Conservation (phyloP, 2,113 vertebrate species). For the Amblyopsis rosae region DNA sequence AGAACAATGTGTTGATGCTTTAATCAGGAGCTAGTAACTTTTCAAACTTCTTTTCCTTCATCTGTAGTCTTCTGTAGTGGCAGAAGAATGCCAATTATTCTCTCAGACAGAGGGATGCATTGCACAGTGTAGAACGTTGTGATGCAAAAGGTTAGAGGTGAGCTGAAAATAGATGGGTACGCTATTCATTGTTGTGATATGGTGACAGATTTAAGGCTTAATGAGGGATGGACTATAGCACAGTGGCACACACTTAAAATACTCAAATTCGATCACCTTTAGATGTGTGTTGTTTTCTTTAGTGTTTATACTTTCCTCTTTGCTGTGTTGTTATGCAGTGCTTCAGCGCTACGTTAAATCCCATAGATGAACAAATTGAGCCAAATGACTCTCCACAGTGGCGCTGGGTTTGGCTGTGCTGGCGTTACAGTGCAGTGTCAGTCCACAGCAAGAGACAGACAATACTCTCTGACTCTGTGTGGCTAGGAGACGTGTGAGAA, state of each 20-base stretch:
- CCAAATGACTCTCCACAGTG: background rate
- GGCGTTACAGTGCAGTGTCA: too few relatives aligned
- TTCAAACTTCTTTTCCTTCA: constrained; percentile 22
- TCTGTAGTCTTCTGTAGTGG: constrained; percentile 7
- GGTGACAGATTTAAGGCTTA: constrained; percentile 6
- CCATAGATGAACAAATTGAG: background rate
- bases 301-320: background rate
- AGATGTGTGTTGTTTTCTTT: too few relatives aligned
- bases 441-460: too few relatives aligned
- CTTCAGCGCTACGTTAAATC: background rate
- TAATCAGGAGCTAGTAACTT: constrained; percentile 56
- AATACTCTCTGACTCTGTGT: constrained; percentile 2
- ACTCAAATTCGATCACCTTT: too few relatives aligned
- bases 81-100: constrained; percentile 39
- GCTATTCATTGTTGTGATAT: constrained; percentile 32
- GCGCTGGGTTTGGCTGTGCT: too few relatives aligned
- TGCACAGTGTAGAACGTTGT: background rate
- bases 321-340: background rate
- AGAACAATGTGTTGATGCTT: constrained; percentile 38
- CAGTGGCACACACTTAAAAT: too few relatives aligned
- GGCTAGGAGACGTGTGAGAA: background rate
- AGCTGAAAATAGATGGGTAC: constrained; percentile 44
- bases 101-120: constrained; percentile 18
- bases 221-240: too few relatives aligned
- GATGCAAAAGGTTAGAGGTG: constrained; percentile 45